Percentiles rank a stretch among this genome's conserved stretches.
phyloP scores from a whole-genome alignment of 1,140 invertebrate species.

The Phortica variegata region DNA sequence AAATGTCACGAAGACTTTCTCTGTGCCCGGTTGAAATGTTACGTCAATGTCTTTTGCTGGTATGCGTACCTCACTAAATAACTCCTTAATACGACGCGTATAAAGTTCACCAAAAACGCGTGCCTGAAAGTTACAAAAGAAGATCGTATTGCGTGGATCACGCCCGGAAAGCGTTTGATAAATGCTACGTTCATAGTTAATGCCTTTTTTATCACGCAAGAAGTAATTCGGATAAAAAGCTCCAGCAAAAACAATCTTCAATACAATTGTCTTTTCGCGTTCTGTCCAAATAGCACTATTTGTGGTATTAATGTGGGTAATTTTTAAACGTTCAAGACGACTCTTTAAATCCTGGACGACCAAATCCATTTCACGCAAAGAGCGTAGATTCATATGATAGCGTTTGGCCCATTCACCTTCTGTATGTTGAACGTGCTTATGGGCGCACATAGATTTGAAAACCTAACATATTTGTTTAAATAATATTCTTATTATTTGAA shows the following conservation, averaged over 20 bases:
- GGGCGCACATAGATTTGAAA: conserved; percentile 29
- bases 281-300: conserved; percentile 56
- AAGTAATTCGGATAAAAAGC: conserved; percentile 95
- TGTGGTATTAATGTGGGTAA: conserved; percentile 56
- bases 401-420: conserved; percentile 67
- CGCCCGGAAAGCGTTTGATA: conserved; percentile 66
- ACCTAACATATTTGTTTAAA: background rate
- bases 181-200: conserved; percentile 63
- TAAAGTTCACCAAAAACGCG: conserved; percentile 76
- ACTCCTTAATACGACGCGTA: conserved; percentile 61
- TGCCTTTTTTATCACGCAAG: conserved; percentile 59
- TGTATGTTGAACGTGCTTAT: conserved; percentile 13
- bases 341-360: conserved; percentile 69
- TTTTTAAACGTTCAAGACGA: conserved; percentile 62
- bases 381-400: conserved; percentile 72
- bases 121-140: conserved; percentile 66
- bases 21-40: conserved; percentile 62
- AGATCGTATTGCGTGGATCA: conserved; percentile 77
- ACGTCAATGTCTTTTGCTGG: conserved; percentile 61
- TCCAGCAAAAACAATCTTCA: conserved; percentile 66
- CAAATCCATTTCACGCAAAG: conserved; percentile 72
- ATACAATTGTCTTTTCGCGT: conserved; percentile 61
- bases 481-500: background rate
- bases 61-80: conserved; percentile 57
- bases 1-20: conserved; percentile 66